Percentiles rank a stretch among this genome's conserved stretches.
These are phyloP conservation scores for Psittacus erithacus DNA, from an alignment of 2,113 vertebrate species.

Conservation along the genomic window DNA sequence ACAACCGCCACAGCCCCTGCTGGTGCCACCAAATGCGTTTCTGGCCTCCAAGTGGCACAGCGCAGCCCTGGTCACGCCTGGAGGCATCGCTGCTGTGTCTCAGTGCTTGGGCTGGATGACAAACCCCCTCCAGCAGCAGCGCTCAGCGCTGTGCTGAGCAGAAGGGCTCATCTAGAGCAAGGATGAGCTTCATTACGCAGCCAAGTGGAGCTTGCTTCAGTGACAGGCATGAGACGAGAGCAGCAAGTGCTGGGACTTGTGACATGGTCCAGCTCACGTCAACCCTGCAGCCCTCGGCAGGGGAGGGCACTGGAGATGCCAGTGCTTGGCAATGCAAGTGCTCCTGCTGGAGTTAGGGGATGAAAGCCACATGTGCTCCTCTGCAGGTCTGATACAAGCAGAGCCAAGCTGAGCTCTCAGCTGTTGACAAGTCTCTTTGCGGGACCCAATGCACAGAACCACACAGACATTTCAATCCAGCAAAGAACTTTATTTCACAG, in stretches of 20 bases:
- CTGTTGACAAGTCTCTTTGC: background rate
- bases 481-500: constrained; percentile 17
- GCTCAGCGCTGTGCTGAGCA: background rate
- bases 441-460: background rate
- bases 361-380: accelerated
- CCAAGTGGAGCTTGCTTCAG: background rate
- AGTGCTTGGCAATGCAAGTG: background rate
- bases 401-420: background rate
- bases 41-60: background rate
- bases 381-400: background rate
- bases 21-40: background rate
- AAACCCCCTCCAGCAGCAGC: background rate
- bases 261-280: accelerated
- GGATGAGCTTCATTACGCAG: background rate
- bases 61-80: background rate
- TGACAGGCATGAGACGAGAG: background rate
- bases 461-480: background rate
- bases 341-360: background rate
- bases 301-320: background rate
- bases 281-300: background rate
- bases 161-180: background rate
- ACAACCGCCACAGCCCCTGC: accelerated
- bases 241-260: background rate
- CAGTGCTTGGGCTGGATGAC: background rate
- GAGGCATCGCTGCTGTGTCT: background rate